Conservation (phyloP, 2,113 vertebrate genomes). For the Caranx melampygus region DNA sequence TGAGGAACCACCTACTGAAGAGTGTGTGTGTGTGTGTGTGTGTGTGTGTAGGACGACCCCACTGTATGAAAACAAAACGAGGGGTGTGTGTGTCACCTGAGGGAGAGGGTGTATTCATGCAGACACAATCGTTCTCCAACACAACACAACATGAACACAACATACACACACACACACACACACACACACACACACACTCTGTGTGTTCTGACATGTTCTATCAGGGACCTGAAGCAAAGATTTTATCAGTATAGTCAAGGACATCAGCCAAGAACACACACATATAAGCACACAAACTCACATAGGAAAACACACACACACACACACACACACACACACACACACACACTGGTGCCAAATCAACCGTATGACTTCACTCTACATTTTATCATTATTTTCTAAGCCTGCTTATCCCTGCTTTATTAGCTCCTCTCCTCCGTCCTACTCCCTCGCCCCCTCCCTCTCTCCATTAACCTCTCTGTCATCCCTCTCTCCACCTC, state of each 20-base stretch:
- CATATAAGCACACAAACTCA: neutral
- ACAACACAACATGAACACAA: slow-evolving; percentile 26
- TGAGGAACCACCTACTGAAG: neutral
- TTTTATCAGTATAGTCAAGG: slow-evolving; percentile 71
- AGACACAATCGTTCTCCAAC: slow-evolving; percentile 37
- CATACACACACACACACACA: slow-evolving; percentile 13
- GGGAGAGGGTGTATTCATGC: slow-evolving; percentile 44
- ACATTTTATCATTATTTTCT: slow-evolving; percentile 63
- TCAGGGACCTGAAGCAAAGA: slow-evolving; percentile 49
- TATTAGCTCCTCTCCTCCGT: slow-evolving; percentile 56
- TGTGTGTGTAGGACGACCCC: slow-evolving; percentile 16
- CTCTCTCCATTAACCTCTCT: slow-evolving; percentile 42
- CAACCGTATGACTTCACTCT: slow-evolving; percentile 54
- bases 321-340: slow-evolving; percentile 24
- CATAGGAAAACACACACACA: slow-evolving; percentile 9
- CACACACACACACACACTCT: neutral
- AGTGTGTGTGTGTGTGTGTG: slow-evolving; percentile 3
- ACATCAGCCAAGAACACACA: slow-evolving; percentile 58
- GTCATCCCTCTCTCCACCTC: neutral
- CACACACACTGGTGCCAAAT: slow-evolving; percentile 21
- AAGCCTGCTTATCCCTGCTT: slow-evolving; percentile 61
- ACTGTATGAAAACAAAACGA: slow-evolving; percentile 25
- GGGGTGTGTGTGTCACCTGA: slow-evolving; percentile 30
- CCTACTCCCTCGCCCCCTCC: slow-evolving; percentile 16
- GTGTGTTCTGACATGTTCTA: slow-evolving; percentile 21